Base-by-base conservation (phyloP, 1,140 invertebrate genomes). In the Drosophila prosaltans region DNA sequence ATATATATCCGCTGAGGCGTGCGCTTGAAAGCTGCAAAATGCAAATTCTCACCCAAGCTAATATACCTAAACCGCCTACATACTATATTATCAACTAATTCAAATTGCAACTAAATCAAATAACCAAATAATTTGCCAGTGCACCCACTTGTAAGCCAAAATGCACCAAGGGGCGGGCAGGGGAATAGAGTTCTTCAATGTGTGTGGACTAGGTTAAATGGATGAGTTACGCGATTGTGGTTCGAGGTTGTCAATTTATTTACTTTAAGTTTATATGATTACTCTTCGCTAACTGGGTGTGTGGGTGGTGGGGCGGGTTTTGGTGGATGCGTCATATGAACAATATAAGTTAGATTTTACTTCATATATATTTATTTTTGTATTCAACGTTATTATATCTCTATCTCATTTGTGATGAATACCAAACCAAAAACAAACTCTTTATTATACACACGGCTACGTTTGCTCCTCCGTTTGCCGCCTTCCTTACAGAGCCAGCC, bases 401-500 rank as follows among this genome's bases (percentile, higher is more conserved):
- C 4, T 8, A 8, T 6, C 21, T 51, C 54, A 74, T 74, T 77
- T 77, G 60, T 77, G 66, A 70, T 57, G 48, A 72, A 72, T 40
- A 65, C 16, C 72, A 39, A 73, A 59, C 9, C 61, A 65, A 74
- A 41, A 57, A 30, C 41, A 83, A 63, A 66, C 48, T 26, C 21
- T 51, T 51, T 51, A 51, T 82, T 73, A 75, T 83, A 80, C 69
- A 77, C 65, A 72, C 48, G 58, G 75, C 81, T 80, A 69, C 65
- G 66, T 69, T 73, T 81, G 75, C 69, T 71, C 67, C 68, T 72
- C 39, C 64, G 71, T 72, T 78, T 78, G 80, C 64, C 78, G 78
- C 75, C 72, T 64, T 81, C 77, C 68, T 92, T 92, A 64, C 91
- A 92, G 91, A 92, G 79, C 90, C 91, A 90, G 76, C 90, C 74